These are phyloP conservation scores for Lasioglossum baleicum DNA, from an alignment of 1,140 invertebrate genomes.

Conservation along the genomic window DNA sequence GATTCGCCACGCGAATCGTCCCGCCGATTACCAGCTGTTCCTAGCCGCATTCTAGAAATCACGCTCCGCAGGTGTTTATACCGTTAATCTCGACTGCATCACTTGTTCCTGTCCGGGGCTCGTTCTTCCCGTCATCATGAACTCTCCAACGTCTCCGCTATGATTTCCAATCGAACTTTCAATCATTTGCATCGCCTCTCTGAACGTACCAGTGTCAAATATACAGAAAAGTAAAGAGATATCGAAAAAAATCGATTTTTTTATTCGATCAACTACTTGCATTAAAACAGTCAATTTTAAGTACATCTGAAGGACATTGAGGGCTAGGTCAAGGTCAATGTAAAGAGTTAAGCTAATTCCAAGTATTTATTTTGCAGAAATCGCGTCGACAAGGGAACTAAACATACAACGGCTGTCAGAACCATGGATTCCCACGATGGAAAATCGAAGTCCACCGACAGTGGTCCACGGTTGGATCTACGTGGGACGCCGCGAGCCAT, in stretches of 20 bases:
- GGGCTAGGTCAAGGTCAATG: no score
- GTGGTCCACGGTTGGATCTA: conserved; percentile 53
- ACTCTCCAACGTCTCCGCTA: neutral
- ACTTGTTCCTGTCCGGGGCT: no score
- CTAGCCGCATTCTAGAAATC: no score
- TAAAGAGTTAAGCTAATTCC: neutral
- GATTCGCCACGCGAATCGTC: neutral
- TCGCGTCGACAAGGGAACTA: neutral
- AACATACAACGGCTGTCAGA: neutral
- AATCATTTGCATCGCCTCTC: no score
- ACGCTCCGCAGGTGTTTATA: neutral
- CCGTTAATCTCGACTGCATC: neutral
- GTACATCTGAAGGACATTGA: no score
- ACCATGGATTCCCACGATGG: conserved; percentile 57
- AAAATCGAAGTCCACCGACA: conserved; percentile 22
- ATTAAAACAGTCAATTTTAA: no score
- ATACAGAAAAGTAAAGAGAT: no score
- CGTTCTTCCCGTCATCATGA: neutral
- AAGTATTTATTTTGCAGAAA: neutral
- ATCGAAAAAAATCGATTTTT: no score
- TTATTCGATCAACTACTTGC: no score
- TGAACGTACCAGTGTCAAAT: no score
- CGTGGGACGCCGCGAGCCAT: conserved; percentile 57
- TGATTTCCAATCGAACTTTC: no score
- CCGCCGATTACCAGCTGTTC: no score